Evolutionary conservation across 2,113 vertebrate species (phyloP), one percentile per base, ranked within the genome.

Genomic region (Myotis davidii): DNA sequence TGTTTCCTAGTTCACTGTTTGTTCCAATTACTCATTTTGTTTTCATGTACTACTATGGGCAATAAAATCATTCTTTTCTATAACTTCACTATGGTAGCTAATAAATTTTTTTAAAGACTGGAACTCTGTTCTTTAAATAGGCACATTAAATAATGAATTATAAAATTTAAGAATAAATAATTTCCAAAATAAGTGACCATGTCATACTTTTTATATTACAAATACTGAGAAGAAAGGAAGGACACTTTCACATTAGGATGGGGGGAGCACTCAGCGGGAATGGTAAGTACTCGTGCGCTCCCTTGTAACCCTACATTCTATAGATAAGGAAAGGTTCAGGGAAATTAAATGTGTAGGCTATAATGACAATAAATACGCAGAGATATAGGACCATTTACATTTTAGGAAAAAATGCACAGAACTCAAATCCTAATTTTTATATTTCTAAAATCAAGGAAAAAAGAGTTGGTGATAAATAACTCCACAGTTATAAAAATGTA

Each of bases 391-490:
- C 13, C 14, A 64, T 70, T 88, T 92, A 42, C 16, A 39, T 39
- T 74, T 67, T 77, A 64, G 39, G 27, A 16, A 10, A 16, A 45
- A 85, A 76, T 37, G 11, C 17, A 5, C 6, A 93, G 18, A 69
- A 73, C 39, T 73, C 45, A 83, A 84, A 72, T 54, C 18, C 14
- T 3, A 92, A 74, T 89, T 52, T 29, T 65, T 88, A 20, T 56
- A 94, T 77, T 87, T 59, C 39, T 86, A 39, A 96, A 79, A 42
- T 73, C 10, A 72, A 73, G 29, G 34, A 61, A 90, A 94, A 48
- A 77, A 34, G n/a, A 48, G 10, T 23, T 65, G 10, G 2, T 81
- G 39, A 92, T n/a, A 25, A 9, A 27, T 74, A 91, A 90, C 23
- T 74, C 20, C 27, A 39, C 50, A 54, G 27, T 81, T 78, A 74